A percentile compares a stretch with the other conserved stretches of the same genome.
Evolutionary conservation across 2,113 vertebrate genomes (phyloP).

Genomic region (Chloebia gouldiae): DNA sequence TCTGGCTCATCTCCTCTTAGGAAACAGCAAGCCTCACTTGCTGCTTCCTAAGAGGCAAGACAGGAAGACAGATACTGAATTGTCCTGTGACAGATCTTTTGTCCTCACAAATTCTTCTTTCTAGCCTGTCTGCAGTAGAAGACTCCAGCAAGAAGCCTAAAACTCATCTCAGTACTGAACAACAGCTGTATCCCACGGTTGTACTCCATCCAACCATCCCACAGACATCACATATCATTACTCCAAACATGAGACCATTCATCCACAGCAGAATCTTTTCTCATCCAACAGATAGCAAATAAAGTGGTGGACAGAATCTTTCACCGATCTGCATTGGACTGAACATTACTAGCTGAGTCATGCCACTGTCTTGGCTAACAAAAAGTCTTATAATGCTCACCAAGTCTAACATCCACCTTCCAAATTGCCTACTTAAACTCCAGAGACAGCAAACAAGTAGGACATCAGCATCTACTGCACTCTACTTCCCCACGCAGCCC

Average conservation of each 20-base stretch:
- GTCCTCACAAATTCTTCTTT: neutral
- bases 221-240: neutral
- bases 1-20: neutral
- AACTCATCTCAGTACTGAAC: neutral
- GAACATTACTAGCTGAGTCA: neutral
- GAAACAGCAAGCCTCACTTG: neutral
- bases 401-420: neutral
- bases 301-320: neutral
- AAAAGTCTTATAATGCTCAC: neutral
- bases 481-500: neutral
- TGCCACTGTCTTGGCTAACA: neutral
- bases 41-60: neutral
- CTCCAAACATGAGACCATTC: neutral
- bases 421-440: neutral
- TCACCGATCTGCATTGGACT: neutral
- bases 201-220: neutral
- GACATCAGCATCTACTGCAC: neutral
- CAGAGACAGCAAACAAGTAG: neutral
- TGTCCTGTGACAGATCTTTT: neutral
- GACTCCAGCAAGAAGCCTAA: neutral
- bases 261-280: neutral
- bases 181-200: neutral
- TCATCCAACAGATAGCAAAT: neutral
- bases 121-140: neutral
- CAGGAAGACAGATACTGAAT: neutral